Base-by-base conservation (phyloP, 1,140 invertebrate species). In the Sycobia sp. region DNA sequence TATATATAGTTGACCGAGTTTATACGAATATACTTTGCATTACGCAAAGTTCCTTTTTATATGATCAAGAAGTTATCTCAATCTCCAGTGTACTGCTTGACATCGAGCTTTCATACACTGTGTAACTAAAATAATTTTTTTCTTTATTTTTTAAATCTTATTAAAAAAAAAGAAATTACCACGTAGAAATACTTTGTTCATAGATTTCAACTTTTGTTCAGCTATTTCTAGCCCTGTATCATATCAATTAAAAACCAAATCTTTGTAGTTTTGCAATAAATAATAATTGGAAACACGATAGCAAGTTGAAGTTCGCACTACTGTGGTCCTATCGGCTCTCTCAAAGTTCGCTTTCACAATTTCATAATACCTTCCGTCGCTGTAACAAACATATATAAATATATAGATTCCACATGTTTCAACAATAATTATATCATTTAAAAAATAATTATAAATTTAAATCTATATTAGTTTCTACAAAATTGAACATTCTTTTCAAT, bases 311-410 rank as follows among this genome's bases (percentile, higher is more conserved):
- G 96, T 98, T 25, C 97, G 84, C 0, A 99, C 97, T 13, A 99
- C 96, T 1, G 97, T 98, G 46, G 88, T 88, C 67, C 97, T 86
- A 79, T 99, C 97, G 3, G 98, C 97, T 71, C 98, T 86, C 79
- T 99, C 97, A 76, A 99, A 99, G 80, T 99, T 99, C 0, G 97
- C 97, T 79, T 98, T 98, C 13, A 99, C 96, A 67, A 98, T 93
- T 83, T 99, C 98, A 75, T 98, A 99, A 80, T 99, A 99, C 57
- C 97, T 92, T 3, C 98, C 98, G 79, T 99, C 98, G 77, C 95
- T 98, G 74, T 76, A 87, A 83, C 76, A 55, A 55, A 41, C 25
- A 32, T 32, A 32, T 32, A 7, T 7, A 11, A 32, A 7, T 4
- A 32, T 32, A 32, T 7, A 32, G 11, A 7, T 32, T 32, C 4